Base-by-base conservation (phyloP, 2,113 vertebrate species). In the Mesembrinibis cayennensis region DNA sequence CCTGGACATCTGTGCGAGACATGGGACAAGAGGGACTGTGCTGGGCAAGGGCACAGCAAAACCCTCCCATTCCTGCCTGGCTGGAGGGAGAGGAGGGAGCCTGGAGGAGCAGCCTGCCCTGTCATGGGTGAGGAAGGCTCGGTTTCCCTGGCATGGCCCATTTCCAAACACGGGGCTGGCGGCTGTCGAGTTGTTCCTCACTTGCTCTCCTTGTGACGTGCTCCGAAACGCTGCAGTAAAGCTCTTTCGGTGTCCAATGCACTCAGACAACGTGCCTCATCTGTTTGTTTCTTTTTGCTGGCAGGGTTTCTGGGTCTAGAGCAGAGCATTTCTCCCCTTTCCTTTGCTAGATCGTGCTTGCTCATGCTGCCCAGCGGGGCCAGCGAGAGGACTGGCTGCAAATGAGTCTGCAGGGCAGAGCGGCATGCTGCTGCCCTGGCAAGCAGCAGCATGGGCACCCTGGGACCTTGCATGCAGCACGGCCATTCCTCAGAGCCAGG, bases 401-500 rank as follows among this genome's bases (percentile, higher is more conserved):
- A 22, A 26, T 6, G 20, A 8, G 3, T 32, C 22, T 29, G 30
- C 4, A 3, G 29, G 45, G 22, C 29, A 71, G 34, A 58, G 10
- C 21, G 84, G 22, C 16, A 53, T 2, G 4, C 11, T 74, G 25
- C 74, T 11, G 5, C 22, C 32, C 14, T 38, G 25, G 38, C 18
- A 67, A 89, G 61, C 8, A 67, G 34, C 55, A 79, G 21, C 19
- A 22, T 26, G 40, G 36, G 27, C 40, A 65, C 7, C 22, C 8
- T 4, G 2, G 30, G 21, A 40, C 30, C 16, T 38, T 1, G 0
- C 2, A 30, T 6, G 12, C n/a, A 36, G 3, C 25, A 38, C 0
- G 3, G 26, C 9, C 32, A 52, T 34, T 29, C 18, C 26, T 0
- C 0, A 44, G 22, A 61, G 7, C 0, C 3, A 72, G 18, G n/a